These are phyloP conservation scores for Gordius sp. DNA, from an alignment of 2,888 invertebrate genomes.

Conservation along the genomic window DNA sequence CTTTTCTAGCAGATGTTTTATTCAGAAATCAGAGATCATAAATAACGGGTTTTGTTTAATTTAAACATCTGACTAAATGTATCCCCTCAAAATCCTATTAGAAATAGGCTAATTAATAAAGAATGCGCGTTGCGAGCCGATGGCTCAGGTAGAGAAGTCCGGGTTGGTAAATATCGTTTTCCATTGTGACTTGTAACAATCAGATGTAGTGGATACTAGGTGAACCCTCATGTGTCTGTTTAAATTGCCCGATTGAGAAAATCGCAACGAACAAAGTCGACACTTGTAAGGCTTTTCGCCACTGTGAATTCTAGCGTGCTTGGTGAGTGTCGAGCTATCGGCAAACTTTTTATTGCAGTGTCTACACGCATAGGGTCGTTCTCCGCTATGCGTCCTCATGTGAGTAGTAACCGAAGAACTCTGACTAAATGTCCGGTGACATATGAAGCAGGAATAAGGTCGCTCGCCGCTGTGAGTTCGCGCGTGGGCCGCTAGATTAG, in stretches of 20 bases:
- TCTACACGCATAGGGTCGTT: constrained; percentile 72
- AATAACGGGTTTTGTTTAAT: too few relatives aligned
- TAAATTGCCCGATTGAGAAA: constrained; percentile 89
- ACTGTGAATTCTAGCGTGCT: constrained; percentile 64
- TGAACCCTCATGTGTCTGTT: constrained; percentile 97
- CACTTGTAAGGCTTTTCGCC: constrained; percentile 74
- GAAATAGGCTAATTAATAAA: too few relatives aligned
- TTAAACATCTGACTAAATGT: too few relatives aligned
- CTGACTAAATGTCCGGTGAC: constrained; percentile 82
- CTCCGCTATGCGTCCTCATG: constrained; percentile 97
- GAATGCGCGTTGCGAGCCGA: too few relatives aligned
- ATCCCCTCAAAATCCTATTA: too few relatives aligned
- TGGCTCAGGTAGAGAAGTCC: too few relatives aligned
- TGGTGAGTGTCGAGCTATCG: constrained; percentile 86
- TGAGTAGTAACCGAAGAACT: constrained; percentile 79
- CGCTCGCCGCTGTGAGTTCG: constrained; percentile 77
- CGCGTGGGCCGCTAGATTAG: constrained; percentile 85
- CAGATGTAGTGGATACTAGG: too few relatives aligned
- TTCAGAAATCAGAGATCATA: too few relatives aligned
- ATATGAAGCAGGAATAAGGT: constrained; percentile 84
- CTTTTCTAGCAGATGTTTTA: too few relatives aligned
- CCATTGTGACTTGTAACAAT: too few relatives aligned
- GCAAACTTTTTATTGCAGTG: constrained; percentile 94
- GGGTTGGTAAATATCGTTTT: too few relatives aligned
- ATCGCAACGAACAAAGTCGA: constrained; percentile 68